A percentile compares a stretch with the other conserved stretches of the same genome.
Evolutionary conservation across 2,888 invertebrate genomes (phyloP).

Genomic region (Ischnura elegans): DNA sequence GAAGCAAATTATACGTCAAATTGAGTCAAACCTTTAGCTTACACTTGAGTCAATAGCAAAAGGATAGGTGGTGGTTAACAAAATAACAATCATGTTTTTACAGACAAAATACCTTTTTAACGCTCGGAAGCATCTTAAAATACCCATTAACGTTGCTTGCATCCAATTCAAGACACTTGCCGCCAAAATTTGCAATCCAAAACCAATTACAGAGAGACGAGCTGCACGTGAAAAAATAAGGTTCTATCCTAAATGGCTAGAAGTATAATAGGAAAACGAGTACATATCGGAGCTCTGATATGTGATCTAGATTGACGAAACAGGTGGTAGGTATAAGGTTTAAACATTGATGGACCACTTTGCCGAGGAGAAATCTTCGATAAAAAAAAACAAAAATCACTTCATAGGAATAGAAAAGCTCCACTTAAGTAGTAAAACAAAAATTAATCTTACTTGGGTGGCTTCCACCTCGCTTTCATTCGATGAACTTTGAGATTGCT

Average conservation of each 20-base stretch:
- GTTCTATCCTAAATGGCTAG: background rate
- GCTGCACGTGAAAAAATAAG: too few relatives aligned
- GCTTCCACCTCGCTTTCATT: conserved; percentile 50
- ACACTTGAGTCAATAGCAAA: too few relatives aligned
- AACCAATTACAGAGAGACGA: background rate
- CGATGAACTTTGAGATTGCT: conserved; percentile 34
- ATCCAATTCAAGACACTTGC: too few relatives aligned
- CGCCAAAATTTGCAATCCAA: too few relatives aligned
- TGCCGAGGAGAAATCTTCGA: conserved; percentile 34
- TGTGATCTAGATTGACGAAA: conserved; percentile 14
- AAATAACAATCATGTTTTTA: too few relatives aligned
- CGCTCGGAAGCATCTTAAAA: too few relatives aligned
- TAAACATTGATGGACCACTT: conserved; percentile 41
- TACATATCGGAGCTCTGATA: background rate
- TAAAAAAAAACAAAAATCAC: background rate
- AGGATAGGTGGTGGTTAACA: too few relatives aligned
- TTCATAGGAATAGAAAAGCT: background rate
- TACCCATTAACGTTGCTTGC: too few relatives aligned
- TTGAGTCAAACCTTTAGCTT: too few relatives aligned
- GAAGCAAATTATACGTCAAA: too few relatives aligned
- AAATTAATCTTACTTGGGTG: conserved; percentile 37
- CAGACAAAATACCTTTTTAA: too few relatives aligned
- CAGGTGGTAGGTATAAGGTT: conserved; percentile 61
- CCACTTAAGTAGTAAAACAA: background rate
- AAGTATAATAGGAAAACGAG: background rate